Base-by-base conservation (phyloP, 2,113 vertebrate species). In the Glaucidium brasilianum region DNA sequence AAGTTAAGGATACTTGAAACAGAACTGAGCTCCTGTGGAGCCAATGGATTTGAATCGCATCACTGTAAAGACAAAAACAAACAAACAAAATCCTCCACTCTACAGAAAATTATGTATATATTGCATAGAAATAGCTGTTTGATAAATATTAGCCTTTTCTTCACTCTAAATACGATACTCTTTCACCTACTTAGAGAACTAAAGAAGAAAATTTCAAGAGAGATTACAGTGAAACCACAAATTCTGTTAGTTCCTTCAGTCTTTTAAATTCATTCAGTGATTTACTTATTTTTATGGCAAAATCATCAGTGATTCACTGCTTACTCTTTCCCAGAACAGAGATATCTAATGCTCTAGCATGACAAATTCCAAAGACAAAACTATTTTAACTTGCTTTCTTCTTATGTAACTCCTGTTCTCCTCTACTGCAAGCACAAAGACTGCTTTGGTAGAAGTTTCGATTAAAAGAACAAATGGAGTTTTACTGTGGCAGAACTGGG, bases 21-120 rank as follows among this genome's bases (percentile, higher is more conserved):
- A 91, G 74, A 71, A 72, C 88, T 30, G 84, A 93, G 89, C 93
- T 97, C 87, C 84, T 26, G 62, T 27, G 89, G 94, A 97, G 91
- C 81, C 87, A 47, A 26, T 22, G 78, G 84, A 49, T 50, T 80
- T 77, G 49, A 58, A 66, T 5, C 69, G 91, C 80, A 90, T 76
- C 72, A 41, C 62, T 92, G 85, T 5, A 27, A 85, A 89, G 89
- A 58, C 22, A 84, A 69, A 95, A 77, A 10, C 86, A 92, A 93
- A 17, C 75, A 80, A 79, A 81, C 73, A 79, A 34, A 87, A 52
- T 27, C 50, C 39, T 26, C 21, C 0, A 0, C 6, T 18, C 34
- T 9, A 17, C 34, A 32, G n/a, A 53, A 92, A 92, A 49, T 11
- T 0, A 15, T 6, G 62, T 52, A 43, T 19, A 9, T 8, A 15